These are phyloP conservation scores for Lasioglossum vierecki DNA, from an alignment of 2,888 invertebrate genomes.

Conservation along the genomic window DNA sequence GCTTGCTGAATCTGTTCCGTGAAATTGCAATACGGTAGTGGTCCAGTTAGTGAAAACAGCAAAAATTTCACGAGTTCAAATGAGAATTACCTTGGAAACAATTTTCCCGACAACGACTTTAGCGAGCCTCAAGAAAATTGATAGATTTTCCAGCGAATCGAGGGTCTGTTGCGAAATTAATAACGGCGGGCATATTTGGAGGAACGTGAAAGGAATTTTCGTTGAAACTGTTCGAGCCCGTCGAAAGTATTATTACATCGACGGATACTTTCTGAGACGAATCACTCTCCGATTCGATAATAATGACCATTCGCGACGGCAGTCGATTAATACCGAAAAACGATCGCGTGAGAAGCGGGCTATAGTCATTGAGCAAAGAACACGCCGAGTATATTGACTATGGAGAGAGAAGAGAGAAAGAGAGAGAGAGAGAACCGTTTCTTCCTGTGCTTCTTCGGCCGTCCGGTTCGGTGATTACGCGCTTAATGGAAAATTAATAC, in stretches of 20 bases:
- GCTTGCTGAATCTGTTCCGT: too few relatives aligned
- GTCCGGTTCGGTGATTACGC: conserved; percentile 17
- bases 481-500: conserved; percentile 51
- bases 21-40: too few relatives aligned
- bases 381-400: neutral
- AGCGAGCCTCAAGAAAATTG: too few relatives aligned
- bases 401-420: neutral
- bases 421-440: neutral
- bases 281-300: neutral
- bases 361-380: conserved; percentile 6
- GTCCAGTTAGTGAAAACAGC: too few relatives aligned
- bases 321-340: conserved; percentile 7
- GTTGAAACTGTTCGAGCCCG: neutral
- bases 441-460: neutral
- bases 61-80: too few relatives aligned
- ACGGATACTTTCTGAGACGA: neutral
- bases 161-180: neutral
- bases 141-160: neutral
- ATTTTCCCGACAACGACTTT: too few relatives aligned
- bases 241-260: neutral
- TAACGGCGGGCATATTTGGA: neutral
- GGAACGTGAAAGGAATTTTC: neutral
- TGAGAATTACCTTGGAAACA: too few relatives aligned
- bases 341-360: neutral
- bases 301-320: neutral